Percentiles rank a stretch among this genome's conserved stretches.
Conservation (phyloP, 2,797 vertebrate genomes). For the Catostomus latipinnis region DNA sequence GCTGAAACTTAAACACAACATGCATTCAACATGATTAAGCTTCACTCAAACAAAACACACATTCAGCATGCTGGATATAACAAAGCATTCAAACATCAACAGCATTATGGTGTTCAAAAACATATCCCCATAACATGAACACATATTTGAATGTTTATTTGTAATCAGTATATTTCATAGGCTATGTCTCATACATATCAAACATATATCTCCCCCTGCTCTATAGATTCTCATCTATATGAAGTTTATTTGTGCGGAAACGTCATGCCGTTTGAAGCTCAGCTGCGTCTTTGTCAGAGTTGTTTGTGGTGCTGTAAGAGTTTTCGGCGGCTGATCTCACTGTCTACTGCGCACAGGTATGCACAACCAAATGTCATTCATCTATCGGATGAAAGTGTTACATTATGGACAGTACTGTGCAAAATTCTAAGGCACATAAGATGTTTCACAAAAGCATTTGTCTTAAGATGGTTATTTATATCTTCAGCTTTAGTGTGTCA, state of each 20-base stretch:
- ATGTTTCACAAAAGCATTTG: too few relatives aligned
- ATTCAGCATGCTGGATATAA: conserved; percentile 13
- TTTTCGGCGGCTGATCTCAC: conserved; percentile 69
- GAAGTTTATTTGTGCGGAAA: not conserved
- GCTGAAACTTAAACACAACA: not conserved
- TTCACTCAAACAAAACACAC: not conserved
- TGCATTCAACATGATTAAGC: not conserved
- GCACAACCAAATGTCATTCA: not conserved
- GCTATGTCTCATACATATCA: not conserved
- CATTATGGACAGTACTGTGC: not conserved
- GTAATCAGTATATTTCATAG: too few relatives aligned
- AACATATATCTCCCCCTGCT: conserved; percentile 1
- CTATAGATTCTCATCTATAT: conserved; percentile 33
- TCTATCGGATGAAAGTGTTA: not conserved
- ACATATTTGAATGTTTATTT: too few relatives aligned
- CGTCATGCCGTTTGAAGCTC: conserved; percentile 76
- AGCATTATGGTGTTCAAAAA: too few relatives aligned
- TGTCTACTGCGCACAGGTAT: conserved; percentile 69
- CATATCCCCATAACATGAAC: too few relatives aligned
- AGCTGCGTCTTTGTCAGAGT: conserved; percentile 74
- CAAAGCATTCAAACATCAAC: not conserved
- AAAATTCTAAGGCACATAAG: too few relatives aligned
- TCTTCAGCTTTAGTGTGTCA: too few relatives aligned
- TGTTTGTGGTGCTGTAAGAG: conserved; percentile 72
- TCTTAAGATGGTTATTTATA: too few relatives aligned